Evolutionary conservation across 2,797 vertebrate genomes (phyloP), one percentile per base, ranked within the genome.

Genomic region (Oreortyx pictus): DNA sequence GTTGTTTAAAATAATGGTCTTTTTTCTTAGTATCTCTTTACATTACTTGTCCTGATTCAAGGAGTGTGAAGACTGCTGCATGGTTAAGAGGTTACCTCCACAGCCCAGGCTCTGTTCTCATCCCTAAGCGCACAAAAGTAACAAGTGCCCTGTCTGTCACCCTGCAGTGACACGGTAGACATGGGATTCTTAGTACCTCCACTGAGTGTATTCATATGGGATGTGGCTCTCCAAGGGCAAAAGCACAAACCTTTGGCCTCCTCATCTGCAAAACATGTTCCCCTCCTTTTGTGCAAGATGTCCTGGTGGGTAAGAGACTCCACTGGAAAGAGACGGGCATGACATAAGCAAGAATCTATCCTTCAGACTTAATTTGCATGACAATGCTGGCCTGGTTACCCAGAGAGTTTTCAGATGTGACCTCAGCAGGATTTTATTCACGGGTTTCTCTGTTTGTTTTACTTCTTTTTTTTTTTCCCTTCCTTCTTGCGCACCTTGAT

Each of bases 181-280:
- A 5, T 0, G 0, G n/a, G 8, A 9, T 4, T 59, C 67, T 76
- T 46, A 20, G 29, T 31, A 29, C 17, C 64, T 79, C 6, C 43
- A 76, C 50, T 76, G 59, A 84, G 3, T 39, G 24, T 1, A 0
- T 62, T 54, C 2, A 2, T 29, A 47, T 3, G 59, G 20, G 11
- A 77, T 35, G 3, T 89, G 22, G 5, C 23, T 67, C 78, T 60
- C 65, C 20, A 49, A 50, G 18, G 24, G 9, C 64, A 75, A 81
- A 81, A 52, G 29, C 31, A 31, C n/a, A 19, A 4, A 33, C 12
- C 56, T 74, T 16, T 14, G 83, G 41, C 25, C 29, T 86, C 88
- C 61, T 86, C 31, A 65, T 14, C 27, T 61, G 33, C 44, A 39
- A 39, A 29, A 52, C 35, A 61, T 12, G 35, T 23, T 54, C 25